Percentiles rank a stretch among this genome's conserved stretches.
These are phyloP conservation scores for Diploptera punctata DNA, from an alignment of 2,888 invertebrate species.

Conservation along the genomic window DNA sequence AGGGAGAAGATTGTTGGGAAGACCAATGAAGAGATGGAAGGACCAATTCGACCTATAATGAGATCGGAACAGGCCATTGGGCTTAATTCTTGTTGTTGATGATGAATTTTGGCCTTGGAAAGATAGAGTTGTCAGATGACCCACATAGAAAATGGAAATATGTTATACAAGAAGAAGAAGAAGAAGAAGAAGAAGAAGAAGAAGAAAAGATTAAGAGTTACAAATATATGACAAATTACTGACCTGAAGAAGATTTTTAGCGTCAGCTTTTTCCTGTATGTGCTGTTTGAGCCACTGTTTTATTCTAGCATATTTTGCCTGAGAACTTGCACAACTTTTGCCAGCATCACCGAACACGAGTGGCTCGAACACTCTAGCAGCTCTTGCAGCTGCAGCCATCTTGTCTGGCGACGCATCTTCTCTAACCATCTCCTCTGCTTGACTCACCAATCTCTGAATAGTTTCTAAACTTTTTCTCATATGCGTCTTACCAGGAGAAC, in stretches of 20 bases:
- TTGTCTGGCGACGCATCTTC: constrained; percentile 56
- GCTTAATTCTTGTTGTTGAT: no score
- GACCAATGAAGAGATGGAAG: no score
- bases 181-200: no score
- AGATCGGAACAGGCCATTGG: no score
- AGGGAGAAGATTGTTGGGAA: no score
- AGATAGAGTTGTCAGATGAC: no score
- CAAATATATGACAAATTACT: no score
- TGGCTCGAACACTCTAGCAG: constrained; percentile 60
- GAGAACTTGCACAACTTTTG: constrained; percentile 56
- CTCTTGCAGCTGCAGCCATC: constrained; percentile 48
- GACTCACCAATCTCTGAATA: constrained; percentile 77
- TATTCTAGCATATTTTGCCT: constrained; percentile 68
- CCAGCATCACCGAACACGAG: constrained; percentile 60
- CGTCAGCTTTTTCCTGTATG: constrained; percentile 45
- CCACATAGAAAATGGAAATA: no score
- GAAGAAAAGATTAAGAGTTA: no score
- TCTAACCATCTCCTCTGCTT: constrained; percentile 80
- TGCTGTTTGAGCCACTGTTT: constrained; percentile 66
- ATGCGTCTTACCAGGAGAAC: constrained; percentile 51
- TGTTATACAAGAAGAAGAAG: no score
- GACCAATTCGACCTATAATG: no score
- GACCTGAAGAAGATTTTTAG: constrained; percentile 2
- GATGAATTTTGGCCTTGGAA: no score
- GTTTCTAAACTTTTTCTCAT: constrained; percentile 57